Percentiles rank a stretch among this genome's conserved stretches.
Conservation (phyloP, 1,140 invertebrate species). For the Yoshiicerus persimilis region DNA sequence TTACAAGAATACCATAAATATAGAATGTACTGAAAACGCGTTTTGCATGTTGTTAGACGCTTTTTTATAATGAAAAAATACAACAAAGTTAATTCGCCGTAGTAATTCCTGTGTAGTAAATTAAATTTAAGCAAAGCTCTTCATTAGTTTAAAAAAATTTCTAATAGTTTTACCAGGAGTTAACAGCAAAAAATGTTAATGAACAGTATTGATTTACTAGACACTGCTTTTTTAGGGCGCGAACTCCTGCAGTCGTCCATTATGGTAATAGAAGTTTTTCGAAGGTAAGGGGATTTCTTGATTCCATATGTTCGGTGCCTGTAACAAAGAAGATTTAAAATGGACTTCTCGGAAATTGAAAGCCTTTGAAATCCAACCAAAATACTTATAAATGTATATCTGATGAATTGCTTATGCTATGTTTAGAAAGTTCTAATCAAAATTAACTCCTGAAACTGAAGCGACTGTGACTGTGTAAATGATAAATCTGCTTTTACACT, state of each 20-base stretch:
- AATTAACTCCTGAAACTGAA: neutral
- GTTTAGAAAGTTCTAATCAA: neutral
- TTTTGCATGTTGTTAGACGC: too few species aligned
- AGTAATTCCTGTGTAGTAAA: too few species aligned
- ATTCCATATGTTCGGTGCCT: slow-evolving; percentile 23
- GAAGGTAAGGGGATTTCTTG: slow-evolving; percentile 40
- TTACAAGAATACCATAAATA: neutral
- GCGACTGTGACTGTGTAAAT: neutral
- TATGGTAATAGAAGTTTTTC: slow-evolving; percentile 43
- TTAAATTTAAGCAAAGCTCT: neutral
- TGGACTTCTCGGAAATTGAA: slow-evolving; percentile 1
- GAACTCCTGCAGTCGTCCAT: slow-evolving; percentile 41
- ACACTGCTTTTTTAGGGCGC: slow-evolving; percentile 21
- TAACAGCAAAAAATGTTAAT: too few species aligned
- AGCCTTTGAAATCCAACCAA: slow-evolving; percentile 1
- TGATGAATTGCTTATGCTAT: neutral
- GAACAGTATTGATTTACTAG: too few species aligned
- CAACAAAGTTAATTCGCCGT: neutral
- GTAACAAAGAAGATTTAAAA: slow-evolving; percentile 11
- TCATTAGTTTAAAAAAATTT: neutral
- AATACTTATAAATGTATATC: neutral
- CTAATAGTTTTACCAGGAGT: neutral
- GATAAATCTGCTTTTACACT: neutral
- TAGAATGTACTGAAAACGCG: too few species aligned
- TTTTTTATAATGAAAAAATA: neutral